Conservation (phyloP, 2,888 invertebrate species). For the Ceramica pisi region DNA sequence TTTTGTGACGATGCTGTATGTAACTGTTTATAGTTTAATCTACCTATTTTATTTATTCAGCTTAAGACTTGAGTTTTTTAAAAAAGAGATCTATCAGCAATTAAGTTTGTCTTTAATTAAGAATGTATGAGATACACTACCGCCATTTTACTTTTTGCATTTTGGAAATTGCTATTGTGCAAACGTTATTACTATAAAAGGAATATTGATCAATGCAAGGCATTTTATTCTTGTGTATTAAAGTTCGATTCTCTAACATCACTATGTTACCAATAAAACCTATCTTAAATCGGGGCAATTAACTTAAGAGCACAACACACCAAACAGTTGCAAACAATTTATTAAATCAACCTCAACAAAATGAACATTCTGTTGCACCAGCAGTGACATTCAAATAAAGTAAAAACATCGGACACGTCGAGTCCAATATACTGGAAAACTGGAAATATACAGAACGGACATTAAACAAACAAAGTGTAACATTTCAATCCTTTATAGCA, state of each 20-base stretch:
- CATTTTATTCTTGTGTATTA: neutral
- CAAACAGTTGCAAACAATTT: conserved; percentile 44
- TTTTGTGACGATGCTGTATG: neutral
- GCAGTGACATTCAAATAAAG: conserved; percentile 67
- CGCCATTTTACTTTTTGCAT: too few relatives aligned
- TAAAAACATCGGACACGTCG: conserved; percentile 67
- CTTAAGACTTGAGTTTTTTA: neutral
- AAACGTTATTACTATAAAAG: too few relatives aligned
- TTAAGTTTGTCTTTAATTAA: too few relatives aligned
- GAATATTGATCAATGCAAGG: neutral
- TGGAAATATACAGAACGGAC: conserved; percentile 68
- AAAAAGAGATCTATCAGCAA: too few relatives aligned
- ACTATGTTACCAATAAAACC: neutral
- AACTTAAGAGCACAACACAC: conserved; percentile 19
- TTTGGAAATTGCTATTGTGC: too few relatives aligned
- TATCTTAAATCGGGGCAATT: neutral
- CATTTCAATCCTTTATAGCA: conserved; percentile 78
- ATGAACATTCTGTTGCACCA: conserved; percentile 52
- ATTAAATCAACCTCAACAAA: conserved; percentile 58
- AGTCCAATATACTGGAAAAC: conserved; percentile 65
- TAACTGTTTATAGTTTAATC: neutral
- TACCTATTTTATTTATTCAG: too few relatives aligned
- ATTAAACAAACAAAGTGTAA: conserved; percentile 70
- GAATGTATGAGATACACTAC: too few relatives aligned
- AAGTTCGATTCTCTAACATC: neutral